phyloP scores from a whole-genome alignment of 2,797 vertebrate genomes.

The Lepus townsendii region DNA sequence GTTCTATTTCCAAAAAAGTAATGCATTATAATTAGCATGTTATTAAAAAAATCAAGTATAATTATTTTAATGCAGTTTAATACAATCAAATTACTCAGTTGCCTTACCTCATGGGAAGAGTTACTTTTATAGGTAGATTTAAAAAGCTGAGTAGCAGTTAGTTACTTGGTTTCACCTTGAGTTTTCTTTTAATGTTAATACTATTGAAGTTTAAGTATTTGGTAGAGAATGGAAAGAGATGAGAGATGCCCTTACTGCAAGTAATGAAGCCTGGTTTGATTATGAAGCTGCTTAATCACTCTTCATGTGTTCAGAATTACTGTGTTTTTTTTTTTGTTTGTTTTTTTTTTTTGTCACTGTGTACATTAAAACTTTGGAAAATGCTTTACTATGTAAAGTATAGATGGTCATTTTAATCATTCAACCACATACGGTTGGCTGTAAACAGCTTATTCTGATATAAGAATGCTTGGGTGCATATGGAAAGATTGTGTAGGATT shows the following conservation, averaged over 20 bases:
- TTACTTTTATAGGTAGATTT: conserved; percentile 80
- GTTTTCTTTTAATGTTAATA: conserved; percentile 79
- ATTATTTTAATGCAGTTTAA: conserved; percentile 85
- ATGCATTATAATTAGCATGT: conserved; percentile 73
- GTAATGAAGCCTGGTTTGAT: conserved; percentile 83
- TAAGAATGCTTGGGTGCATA: conserved; percentile 83
- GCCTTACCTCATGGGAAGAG: conserved; percentile 88
- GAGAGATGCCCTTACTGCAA: conserved; percentile 75
- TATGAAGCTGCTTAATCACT: conserved; percentile 88
- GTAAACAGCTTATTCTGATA: conserved; percentile 87
- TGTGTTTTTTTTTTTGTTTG: conserved; percentile 57
- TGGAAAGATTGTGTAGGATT: conserved; percentile 86
- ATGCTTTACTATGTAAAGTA: conserved; percentile 92
- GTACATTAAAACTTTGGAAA: conserved; percentile 87
- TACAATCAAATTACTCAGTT: conserved; percentile 89
- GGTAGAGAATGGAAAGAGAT: conserved; percentile 73
- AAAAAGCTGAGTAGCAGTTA: conserved; percentile 75
- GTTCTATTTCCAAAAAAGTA: conserved; percentile 69
- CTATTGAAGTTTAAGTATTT: conserved; percentile 61
- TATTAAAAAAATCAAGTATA: conserved; percentile 82
- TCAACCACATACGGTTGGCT: conserved; percentile 87
- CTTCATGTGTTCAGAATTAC: conserved; percentile 81
- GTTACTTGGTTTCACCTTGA: conserved; percentile 83
- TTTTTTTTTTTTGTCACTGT: conserved; percentile 83
- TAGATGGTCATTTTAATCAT: conserved; percentile 88